A percentile compares a stretch with the other conserved stretches of the same genome.
phyloP scores from a whole-genome alignment of 2,888 invertebrate species.

The Drosophila atripex region DNA sequence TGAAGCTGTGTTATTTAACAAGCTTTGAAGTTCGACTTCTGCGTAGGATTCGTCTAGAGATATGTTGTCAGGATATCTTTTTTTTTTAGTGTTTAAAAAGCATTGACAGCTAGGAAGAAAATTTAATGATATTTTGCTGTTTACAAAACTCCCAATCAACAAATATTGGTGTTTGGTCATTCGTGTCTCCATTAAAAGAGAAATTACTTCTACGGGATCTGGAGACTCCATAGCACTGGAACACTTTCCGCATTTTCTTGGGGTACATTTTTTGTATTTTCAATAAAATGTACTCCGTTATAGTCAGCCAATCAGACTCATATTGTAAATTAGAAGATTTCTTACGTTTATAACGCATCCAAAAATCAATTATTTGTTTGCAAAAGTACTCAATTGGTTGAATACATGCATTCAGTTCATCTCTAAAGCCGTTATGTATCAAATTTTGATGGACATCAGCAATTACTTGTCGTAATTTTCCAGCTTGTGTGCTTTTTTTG shows the following conservation, averaged over 20 bases:
- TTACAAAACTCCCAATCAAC: slow-evolving; percentile 24
- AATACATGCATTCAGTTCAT: no score
- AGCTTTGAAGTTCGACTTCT: no score
- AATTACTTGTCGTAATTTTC: no score
- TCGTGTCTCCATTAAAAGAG: slow-evolving; percentile 35
- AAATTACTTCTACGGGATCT: slow-evolving; percentile 24
- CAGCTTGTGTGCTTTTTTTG: no score
- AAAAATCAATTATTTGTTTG: not conserved
- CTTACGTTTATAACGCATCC: slow-evolving; percentile 8
- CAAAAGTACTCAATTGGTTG: no score
- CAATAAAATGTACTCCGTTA: slow-evolving; percentile 17
- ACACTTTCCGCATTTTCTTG: slow-evolving; percentile 1
- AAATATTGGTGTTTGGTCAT: slow-evolving; percentile 36
- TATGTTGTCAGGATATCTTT: slow-evolving; percentile 16
- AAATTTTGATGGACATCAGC: no score
- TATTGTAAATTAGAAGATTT: slow-evolving; percentile 13
- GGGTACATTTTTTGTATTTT: slow-evolving; percentile 15
- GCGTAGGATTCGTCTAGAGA: slow-evolving; percentile 12
- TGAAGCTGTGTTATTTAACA: no score
- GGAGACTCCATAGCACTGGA: no score
- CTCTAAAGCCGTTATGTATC: no score
- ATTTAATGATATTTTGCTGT: slow-evolving; percentile 35
- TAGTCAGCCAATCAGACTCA: slow-evolving; percentile 5
- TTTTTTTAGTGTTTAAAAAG: slow-evolving; percentile 2
- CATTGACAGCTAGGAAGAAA: slow-evolving; percentile 27